Conservation (phyloP, 2,113 vertebrate species). For the Xiphophorus maculatus region DNA sequence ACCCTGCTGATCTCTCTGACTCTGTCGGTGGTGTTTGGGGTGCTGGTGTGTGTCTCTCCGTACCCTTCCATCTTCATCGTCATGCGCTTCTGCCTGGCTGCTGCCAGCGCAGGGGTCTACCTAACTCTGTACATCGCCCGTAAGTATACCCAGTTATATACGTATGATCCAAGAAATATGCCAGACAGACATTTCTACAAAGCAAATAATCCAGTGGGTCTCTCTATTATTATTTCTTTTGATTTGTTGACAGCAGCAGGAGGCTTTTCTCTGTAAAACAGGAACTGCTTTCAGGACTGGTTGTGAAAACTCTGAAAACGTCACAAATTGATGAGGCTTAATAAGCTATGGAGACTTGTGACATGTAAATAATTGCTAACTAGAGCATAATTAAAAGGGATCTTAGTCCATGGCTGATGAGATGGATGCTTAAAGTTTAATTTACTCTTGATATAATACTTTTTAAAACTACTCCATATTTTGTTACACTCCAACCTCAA, state of each 20-base stretch:
- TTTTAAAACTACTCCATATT: background rate
- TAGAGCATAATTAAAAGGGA: background rate
- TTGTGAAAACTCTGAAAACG: background rate
- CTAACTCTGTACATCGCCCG: slow-evolving; percentile 87
- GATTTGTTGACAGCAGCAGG: background rate
- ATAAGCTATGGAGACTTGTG: fast-evolving
- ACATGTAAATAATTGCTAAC: background rate
- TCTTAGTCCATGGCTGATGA: too few relatives aligned
- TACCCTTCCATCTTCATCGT: slow-evolving; percentile 85
- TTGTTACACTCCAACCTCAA: background rate
- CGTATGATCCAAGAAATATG: too few relatives aligned
- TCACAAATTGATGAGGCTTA: background rate
- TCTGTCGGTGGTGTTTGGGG: slow-evolving; percentile 85
- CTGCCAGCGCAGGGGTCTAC: slow-evolving; percentile 83
- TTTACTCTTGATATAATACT: background rate
- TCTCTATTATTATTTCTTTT: background rate
- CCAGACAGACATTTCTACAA: too few relatives aligned
- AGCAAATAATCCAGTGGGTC: background rate
- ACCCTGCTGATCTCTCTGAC: slow-evolving; percentile 84
- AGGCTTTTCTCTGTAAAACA: background rate
- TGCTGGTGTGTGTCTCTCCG: slow-evolving; percentile 86
- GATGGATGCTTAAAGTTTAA: background rate
- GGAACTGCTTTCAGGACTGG: background rate
- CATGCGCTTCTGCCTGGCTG: slow-evolving; percentile 87
- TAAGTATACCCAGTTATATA: slow-evolving; percentile 72